These are phyloP conservation scores for Diarsia mendica DNA, from an alignment of 2,888 invertebrate species.

Conservation along the genomic window DNA sequence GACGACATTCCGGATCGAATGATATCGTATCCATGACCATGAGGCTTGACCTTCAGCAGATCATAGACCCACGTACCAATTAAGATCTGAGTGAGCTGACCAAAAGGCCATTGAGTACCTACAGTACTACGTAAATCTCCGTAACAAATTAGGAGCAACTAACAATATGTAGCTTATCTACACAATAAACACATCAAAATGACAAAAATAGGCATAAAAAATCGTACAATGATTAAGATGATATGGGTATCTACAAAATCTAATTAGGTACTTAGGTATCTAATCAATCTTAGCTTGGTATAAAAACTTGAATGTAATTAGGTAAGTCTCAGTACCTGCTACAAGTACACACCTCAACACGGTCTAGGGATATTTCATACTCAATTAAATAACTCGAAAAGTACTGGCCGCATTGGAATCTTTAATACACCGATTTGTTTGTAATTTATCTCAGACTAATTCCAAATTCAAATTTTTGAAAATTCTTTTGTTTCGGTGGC, in stretches of 20 bases:
- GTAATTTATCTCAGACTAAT: too few species aligned
- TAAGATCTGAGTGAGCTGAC: not conserved
- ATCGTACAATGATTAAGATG: not conserved
- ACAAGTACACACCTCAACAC: too few species aligned
- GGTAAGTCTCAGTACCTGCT: constrained; percentile 43
- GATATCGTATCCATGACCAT: not conserved
- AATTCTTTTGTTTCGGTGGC: too few species aligned
- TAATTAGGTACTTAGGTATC: not conserved
- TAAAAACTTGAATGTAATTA: constrained; percentile 46
- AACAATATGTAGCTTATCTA: not conserved
- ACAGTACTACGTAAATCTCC: not conserved
- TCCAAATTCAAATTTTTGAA: too few species aligned
- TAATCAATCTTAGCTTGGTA: constrained; percentile 29
- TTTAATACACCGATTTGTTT: too few species aligned
- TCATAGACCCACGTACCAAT: not conserved
- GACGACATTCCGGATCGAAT: not conserved
- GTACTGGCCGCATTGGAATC: too few species aligned
- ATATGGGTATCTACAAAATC: not conserved
- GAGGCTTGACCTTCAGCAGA: not conserved
- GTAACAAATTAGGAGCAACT: not conserved
- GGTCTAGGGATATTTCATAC: too few species aligned
- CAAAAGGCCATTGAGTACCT: not conserved
- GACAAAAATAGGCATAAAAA: not conserved
- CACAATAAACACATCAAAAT: constrained; percentile 8
- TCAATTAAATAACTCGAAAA: too few species aligned